Evolutionary conservation across 2,888 invertebrate species (phyloP).

Genomic region (Adineta ricciae): DNA sequence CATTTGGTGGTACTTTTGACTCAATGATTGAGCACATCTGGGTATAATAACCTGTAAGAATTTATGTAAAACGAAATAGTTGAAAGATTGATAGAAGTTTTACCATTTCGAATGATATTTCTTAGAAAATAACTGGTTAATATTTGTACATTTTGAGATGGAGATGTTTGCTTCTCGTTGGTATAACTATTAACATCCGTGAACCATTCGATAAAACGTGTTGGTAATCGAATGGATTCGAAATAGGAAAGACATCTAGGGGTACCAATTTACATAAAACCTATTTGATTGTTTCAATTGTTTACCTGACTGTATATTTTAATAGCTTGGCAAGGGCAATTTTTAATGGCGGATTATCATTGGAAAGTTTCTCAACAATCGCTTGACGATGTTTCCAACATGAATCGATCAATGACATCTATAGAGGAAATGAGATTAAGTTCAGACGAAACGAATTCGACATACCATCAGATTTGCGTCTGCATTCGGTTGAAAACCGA

Average conservation of each 20-base stretch:
- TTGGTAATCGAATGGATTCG: neutral
- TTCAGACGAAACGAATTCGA: no score
- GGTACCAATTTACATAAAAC: no score
- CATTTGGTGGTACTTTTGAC: neutral
- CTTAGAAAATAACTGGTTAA: neutral
- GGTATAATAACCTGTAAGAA: neutral
- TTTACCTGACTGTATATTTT: constrained; percentile 2
- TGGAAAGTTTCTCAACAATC: neutral
- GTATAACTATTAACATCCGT: neutral
- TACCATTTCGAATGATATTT: constrained; percentile 3
- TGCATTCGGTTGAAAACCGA: neutral
- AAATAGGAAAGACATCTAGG: neutral
- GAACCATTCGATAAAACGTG: constrained; percentile 15
- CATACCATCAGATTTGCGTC: neutral
- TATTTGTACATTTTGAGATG: neutral
- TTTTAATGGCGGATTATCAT: neutral
- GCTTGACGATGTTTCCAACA: constrained; percentile 5
- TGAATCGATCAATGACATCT: constrained; percentile 13
- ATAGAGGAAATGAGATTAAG: neutral
- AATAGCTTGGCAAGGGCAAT: neutral
- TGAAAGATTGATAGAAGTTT: neutral
- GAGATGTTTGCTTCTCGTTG: neutral
- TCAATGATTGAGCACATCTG: constrained; percentile 15
- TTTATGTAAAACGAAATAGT: no score
- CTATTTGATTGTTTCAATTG: no score